phyloP scores from a whole-genome alignment of 2,113 vertebrate species.

The Pterocles orientalis region DNA sequence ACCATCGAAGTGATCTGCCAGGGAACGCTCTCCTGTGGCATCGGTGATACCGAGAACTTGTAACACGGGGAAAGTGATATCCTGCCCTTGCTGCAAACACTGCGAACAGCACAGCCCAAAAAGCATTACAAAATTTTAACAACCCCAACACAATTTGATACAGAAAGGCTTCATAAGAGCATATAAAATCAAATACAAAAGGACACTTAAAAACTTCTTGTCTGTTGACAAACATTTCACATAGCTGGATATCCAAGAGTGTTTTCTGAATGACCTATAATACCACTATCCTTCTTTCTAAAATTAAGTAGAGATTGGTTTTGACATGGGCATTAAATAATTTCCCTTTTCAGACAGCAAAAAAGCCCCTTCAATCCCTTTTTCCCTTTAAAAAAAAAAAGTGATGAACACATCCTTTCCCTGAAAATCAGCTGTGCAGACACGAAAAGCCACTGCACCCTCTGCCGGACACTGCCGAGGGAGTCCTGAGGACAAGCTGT shows the following conservation, averaged over 20 bases:
- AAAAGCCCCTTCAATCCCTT: not conserved
- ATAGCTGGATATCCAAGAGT: not conserved
- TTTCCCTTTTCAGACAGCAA: not conserved
- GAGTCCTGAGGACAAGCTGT: not conserved
- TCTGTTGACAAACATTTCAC: fast-evolving
- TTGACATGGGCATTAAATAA: not conserved
- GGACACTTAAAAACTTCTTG: not conserved
- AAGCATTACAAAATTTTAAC: not conserved
- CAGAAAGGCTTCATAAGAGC: not conserved
- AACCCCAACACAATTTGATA: too few relatives aligned
- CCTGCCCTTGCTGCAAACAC: not conserved
- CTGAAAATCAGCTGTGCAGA: not conserved
- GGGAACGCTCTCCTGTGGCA: not conserved
- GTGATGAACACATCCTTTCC: not conserved
- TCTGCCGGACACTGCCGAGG: slow-evolving; percentile 16
- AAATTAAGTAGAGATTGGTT: not conserved
- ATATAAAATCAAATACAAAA: not conserved
- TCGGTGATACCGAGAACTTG: not conserved
- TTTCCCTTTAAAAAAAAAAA: not conserved
- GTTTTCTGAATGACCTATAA: not conserved
- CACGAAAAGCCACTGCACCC: slow-evolving; percentile 6
- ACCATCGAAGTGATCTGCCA: not conserved
- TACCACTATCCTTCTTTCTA: not conserved
- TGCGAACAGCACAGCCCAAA: not conserved
- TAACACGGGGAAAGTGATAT: fast-evolving